Conservation (phyloP, 2,113 vertebrate genomes). For the Pitta sordida region DNA sequence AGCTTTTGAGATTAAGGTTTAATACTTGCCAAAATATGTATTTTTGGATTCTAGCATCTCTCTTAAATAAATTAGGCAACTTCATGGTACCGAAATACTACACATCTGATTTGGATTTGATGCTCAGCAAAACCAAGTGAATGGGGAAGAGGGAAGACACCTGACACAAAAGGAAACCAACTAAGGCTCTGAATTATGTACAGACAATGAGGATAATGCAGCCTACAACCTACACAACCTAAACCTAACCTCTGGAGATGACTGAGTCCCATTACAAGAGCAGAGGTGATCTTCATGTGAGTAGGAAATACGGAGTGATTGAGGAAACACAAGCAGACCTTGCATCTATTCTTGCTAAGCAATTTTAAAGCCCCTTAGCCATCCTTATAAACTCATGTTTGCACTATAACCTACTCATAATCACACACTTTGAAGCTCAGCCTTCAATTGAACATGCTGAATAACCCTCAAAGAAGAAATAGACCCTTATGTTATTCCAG, state of each 20-base stretch:
- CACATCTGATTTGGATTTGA: not conserved
- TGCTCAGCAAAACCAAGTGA: not conserved
- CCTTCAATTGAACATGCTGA: not conserved
- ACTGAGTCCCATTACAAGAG: not conserved
- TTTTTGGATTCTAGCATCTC: constrained; percentile 28
- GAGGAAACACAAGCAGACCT: not conserved
- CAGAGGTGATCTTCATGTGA: not conserved
- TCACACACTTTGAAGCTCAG: not conserved
- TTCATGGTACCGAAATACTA: not conserved
- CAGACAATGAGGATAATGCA: not conserved
- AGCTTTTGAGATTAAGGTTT: constrained; percentile 32
- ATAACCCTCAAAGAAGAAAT: not conserved
- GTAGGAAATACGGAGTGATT: not conserved
- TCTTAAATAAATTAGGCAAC: constrained; percentile 16
- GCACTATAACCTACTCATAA: not conserved
- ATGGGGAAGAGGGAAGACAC: not conserved
- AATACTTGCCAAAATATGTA: constrained; percentile 37
- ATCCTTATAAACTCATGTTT: not conserved
- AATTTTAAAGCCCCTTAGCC: not conserved
- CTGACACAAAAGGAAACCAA: not conserved
- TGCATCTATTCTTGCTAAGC: not conserved
- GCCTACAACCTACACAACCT: not conserved
- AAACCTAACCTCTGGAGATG: not conserved
- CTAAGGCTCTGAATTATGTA: not conserved
- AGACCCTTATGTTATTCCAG: not conserved